phyloP scores from a whole-genome alignment of 1,140 invertebrate species.

The Acromyrmex charruanus region DNA sequence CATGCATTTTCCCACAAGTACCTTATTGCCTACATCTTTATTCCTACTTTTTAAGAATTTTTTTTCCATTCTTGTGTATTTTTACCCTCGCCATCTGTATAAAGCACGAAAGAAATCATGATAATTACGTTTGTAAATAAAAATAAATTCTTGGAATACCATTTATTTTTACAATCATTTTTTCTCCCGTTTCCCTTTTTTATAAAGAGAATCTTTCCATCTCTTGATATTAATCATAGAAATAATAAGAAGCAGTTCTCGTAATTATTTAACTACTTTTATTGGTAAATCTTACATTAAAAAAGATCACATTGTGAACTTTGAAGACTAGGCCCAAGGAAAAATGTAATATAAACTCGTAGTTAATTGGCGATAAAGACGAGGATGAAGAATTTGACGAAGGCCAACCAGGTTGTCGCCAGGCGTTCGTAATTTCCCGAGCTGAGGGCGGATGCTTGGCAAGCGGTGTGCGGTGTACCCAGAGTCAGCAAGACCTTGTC shows the following conservation, averaged over 20 bases:
- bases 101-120: constrained; percentile 63
- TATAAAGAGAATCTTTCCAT: not conserved
- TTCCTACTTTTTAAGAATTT: not conserved
- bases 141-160: constrained; percentile 56
- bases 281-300: constrained; percentile 65
- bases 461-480: constrained; percentile 87
- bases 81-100: constrained; percentile 64
- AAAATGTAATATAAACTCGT: not conserved
- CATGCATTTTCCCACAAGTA: not conserved
- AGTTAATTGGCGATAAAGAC: constrained; percentile 78
- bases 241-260: constrained; percentile 6
- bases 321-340: constrained; percentile 27
- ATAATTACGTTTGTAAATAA: constrained; percentile 74
- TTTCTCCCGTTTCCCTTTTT: no score
- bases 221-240: not conserved
- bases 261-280: constrained; percentile 54
- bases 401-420: constrained; percentile 77
- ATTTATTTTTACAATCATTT: not conserved
- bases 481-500: constrained; percentile 84
- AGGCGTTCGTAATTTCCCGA: constrained; percentile 82
- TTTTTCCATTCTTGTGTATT: not conserved
- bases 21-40: constrained; percentile 4
- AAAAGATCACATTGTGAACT: constrained; percentile 54
- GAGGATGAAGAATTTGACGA: constrained; percentile 78
- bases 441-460: constrained; percentile 87